Evolutionary conservation across 2,113 vertebrate species (phyloP).

Genomic region (Sula dactylatra): DNA sequence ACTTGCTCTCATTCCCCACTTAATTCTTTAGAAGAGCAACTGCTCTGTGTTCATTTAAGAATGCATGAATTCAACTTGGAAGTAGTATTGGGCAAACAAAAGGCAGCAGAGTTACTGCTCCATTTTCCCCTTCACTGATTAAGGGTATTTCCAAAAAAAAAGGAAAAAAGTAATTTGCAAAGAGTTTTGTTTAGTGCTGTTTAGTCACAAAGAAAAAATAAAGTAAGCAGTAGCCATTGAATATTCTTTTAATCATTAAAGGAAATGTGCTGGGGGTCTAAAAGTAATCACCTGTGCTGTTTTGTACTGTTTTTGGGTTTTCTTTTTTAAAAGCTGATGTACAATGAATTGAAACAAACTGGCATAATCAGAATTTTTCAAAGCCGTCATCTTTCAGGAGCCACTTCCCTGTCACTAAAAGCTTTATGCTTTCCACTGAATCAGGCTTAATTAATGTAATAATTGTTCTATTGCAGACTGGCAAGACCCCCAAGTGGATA

Average conservation of each 20-base stretch:
- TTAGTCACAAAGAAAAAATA: conserved; percentile 33
- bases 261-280: background rate
- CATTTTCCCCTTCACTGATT: conserved; percentile 57
- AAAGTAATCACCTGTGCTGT: conserved; percentile 20
- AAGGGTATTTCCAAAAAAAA: background rate
- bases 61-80: conserved; percentile 47
- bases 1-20: conserved; percentile 64
- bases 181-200: conserved; percentile 20
- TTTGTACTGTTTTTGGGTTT: background rate
- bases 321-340: background rate
- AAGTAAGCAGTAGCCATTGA: conserved; percentile 1
- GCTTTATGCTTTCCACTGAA: conserved; percentile 35
- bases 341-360: conserved; percentile 23
- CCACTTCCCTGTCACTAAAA: conserved; percentile 43
- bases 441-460: conserved; percentile 48
- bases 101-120: conserved; percentile 51
- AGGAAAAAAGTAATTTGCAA: conserved; percentile 6
- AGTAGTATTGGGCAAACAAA: conserved; percentile 51
- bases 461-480: conserved; percentile 21
- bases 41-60: conserved; percentile 52
- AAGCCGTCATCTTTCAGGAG: conserved; percentile 25
- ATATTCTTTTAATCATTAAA: conserved; percentile 45
- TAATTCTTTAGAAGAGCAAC: conserved; percentile 67
- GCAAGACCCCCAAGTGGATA: background rate
- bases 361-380: conserved; percentile 21